Evolutionary conservation across 2,888 invertebrate genomes (phyloP), one percentile per base, ranked within the genome.

Genomic region (Ichneumoninae sp.): DNA sequence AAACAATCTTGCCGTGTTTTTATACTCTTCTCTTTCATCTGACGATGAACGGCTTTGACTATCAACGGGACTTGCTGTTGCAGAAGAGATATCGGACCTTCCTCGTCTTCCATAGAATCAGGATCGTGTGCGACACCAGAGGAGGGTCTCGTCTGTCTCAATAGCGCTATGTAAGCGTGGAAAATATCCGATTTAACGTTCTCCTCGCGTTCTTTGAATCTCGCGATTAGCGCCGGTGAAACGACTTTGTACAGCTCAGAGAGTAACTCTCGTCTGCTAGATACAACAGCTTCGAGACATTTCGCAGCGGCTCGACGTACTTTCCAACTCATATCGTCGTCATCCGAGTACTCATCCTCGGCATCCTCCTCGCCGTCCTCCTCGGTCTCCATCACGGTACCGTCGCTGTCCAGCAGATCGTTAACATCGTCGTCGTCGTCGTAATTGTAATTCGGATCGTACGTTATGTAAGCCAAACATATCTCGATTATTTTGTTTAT

Each of bases 281-380:
- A 96, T 86, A 99, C 98, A 47, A 99, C 96, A 0, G 99, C 98
- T 94, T 99, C 99, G 22, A 99, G 94, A 91, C 99, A 99, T 94
- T 99, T 99, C 0, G 99, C 99, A 5, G 99, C 98, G 0, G 99
- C 97, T 60, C 99, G 96, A 52, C 99, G 95, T 10, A 98, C 98
- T 95, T 99, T 99, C 99, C 99, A 99, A 84, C 98, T 98, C 97
- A 99, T 98, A 93, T 99, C 99, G 93, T 99, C 99, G 93, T 99
- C 99, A 94, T 99, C 99, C 68, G 99, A 99, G 93, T 99, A 99
- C 91, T 99, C 99, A 87, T 96, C 96, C 36, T 97, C 97, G 66
- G 96, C 97, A 71, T 96, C 96, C 84, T 96, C 96, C 40, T 96
- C 96, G 1, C 94, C 95, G 76, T 95, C 96, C 84, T 96, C 96